A percentile compares a stretch with the other conserved stretches of the same genome.
phyloP scores from a whole-genome alignment of 2,113 vertebrate genomes.

The Paraplagusia blochii region DNA sequence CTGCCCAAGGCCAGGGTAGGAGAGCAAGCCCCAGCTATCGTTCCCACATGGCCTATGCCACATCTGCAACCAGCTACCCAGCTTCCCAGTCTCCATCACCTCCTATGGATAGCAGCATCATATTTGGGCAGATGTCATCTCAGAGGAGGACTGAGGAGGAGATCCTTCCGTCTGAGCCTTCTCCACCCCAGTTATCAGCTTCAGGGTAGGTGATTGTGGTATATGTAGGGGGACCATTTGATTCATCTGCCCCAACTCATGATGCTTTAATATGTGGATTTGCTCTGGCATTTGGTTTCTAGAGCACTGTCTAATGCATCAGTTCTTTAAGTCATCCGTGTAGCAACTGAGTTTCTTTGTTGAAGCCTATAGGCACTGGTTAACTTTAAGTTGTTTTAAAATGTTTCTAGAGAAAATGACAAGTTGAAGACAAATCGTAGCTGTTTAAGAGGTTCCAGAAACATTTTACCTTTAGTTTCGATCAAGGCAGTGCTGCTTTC shows the following conservation, averaged over 20 bases:
- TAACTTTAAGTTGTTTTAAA: conserved; percentile 16
- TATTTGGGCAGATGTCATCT: conserved; percentile 89
- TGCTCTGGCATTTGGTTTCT: conserved; percentile 55
- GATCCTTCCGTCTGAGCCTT: conserved; percentile 90
- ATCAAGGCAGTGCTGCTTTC: conserved; percentile 62
- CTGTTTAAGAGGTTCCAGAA: conserved; percentile 49
- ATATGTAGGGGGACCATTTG: conserved; percentile 60
- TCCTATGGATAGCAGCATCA: conserved; percentile 85
- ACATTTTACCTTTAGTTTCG: conserved; percentile 23
- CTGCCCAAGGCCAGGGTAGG: conserved; percentile 87
- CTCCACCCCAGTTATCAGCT: conserved; percentile 89
- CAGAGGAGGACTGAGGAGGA: conserved; percentile 89
- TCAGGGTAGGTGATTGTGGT: conserved; percentile 90
- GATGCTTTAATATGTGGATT: conserved; percentile 63
- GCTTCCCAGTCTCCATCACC: conserved; percentile 82
- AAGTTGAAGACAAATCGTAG: conserved; percentile 31
- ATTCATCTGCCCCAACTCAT: conserved; percentile 62
- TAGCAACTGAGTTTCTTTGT: conserved; percentile 22
- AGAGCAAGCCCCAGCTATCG: conserved; percentile 80
- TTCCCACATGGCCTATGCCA: conserved; percentile 85
- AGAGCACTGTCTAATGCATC: conserved; percentile 31
- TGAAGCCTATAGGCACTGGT: conserved; percentile 16
- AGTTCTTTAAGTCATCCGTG: conserved; percentile 28
- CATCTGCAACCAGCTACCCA: conserved; percentile 86
- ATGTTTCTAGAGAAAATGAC: conserved; percentile 5